Evolutionary conservation across 1,140 invertebrate genomes (phyloP), one percentile per base, ranked within the genome.

Genomic region (Diorhabda sublineata): DNA sequence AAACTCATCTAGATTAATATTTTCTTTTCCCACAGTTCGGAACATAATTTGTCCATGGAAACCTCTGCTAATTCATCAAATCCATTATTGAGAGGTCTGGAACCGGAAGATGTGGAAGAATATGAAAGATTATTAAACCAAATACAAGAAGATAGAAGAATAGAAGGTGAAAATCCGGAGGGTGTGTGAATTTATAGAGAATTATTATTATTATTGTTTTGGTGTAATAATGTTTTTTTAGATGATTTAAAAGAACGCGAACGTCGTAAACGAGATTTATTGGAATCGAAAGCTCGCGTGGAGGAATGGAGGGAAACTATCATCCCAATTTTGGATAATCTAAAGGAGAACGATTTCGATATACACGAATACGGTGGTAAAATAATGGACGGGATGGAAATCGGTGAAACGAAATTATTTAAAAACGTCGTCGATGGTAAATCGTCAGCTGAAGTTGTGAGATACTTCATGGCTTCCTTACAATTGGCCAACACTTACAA

Each of bases 401-500:
- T 73, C 2, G 71, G 74, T 5, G 64, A 74, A 62, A 63, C 61
- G 6, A 67, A 68, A 61, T 61, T 61, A 42, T 79, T 79, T 63
- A 58, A 58, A 5, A 44, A 74, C 44, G 44, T 81, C 6, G 72
- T 75, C 11, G 43, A 66, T 6, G 76, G 74, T 3, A 75, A 78
- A 72, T 73, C 64, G 0, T 61, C 76, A 4, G 64, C 74, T 3
- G 78, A 80, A 73, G 76, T 78, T 41, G 66, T 73, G 7, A 74
- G 73, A 68, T 71, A 59, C 45, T 80, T 81, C 58, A 69, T 76
- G 8, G 75, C 79, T 2, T 72, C 75, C 6, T 68, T 81, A 42
- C 78, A 81, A 65, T 66, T 81, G 63, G 79, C 74, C 0, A 80
- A 78, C 62, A 78, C 72, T 7, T 57, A 73, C 41, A 81, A 80